Conservation (phyloP, 1,140 invertebrate genomes). For the Leptinotarsa undecemlineata region DNA sequence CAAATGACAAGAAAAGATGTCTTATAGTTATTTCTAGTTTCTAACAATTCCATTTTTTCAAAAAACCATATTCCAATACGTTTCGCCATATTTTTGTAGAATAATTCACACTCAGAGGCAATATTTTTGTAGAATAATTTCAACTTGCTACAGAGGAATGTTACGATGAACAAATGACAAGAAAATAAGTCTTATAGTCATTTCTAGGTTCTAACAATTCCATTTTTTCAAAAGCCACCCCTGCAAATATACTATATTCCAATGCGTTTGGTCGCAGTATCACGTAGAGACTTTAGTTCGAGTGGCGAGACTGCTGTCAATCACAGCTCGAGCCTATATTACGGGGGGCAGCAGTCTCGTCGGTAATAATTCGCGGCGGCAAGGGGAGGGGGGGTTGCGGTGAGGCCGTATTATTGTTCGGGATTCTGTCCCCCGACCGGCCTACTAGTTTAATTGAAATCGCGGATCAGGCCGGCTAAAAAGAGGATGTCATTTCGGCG, state of each 20-base stretch:
- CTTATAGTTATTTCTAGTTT: too few relatives aligned
- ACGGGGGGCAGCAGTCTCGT: constrained; percentile 1
- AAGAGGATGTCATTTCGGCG: constrained; percentile 44
- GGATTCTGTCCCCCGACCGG: constrained; percentile 22
- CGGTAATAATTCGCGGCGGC: not conserved
- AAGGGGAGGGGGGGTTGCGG: not conserved
- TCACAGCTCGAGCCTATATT: not conserved
- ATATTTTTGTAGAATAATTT: too few relatives aligned
- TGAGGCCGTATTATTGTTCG: constrained; percentile 10
- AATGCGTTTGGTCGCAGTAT: not conserved
- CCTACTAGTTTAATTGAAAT: constrained; percentile 40
- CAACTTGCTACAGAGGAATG: too few relatives aligned
- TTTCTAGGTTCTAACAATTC: too few relatives aligned
- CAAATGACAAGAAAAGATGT: too few relatives aligned
- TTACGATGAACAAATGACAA: too few relatives aligned
- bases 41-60: too few relatives aligned
- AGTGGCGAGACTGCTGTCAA: not conserved
- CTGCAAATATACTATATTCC: not conserved
- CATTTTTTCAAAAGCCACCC: not conserved
- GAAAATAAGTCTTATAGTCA: too few relatives aligned
- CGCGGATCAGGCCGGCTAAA: constrained; percentile 42
- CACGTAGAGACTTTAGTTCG: not conserved
- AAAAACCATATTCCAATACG: too few relatives aligned
- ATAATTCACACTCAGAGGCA: too few relatives aligned
- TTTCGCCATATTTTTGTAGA: too few relatives aligned